phyloP scores from a whole-genome alignment of 2,888 invertebrate genomes.

The Cerceris rybyensis region DNA sequence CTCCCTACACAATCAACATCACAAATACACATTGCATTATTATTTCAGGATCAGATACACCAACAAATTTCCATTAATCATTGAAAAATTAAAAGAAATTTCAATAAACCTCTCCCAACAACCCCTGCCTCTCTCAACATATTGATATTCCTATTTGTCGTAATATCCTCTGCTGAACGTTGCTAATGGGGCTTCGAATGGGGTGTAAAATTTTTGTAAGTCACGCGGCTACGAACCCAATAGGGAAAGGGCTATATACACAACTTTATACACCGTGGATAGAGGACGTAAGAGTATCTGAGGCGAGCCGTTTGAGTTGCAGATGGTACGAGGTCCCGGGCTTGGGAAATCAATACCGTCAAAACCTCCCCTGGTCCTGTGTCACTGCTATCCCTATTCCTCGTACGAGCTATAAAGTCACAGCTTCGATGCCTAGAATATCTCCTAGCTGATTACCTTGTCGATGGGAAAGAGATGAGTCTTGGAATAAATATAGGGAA shows the following conservation, averaged over 20 bases:
- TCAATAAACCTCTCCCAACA: no score
- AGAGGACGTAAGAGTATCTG: conserved; percentile 50
- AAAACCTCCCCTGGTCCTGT: conserved; percentile 72
- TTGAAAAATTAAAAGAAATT: no score
- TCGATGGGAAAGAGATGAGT: background rate
- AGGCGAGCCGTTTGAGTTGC: conserved; percentile 70
- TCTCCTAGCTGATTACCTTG: background rate
- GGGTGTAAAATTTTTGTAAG: conserved; percentile 7
- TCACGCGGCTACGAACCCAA: background rate
- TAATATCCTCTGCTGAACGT: background rate
- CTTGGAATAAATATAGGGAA: background rate
- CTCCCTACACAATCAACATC: no score
- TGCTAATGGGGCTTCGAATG: background rate
- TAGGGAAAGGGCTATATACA: background rate
- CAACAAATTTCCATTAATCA: no score
- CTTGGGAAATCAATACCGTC: conserved; percentile 78
- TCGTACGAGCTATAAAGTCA: conserved; percentile 43
- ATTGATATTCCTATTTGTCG: no score
- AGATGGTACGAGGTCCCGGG: conserved; percentile 75
- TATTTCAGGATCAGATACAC: no score
- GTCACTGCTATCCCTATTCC: conserved; percentile 58
- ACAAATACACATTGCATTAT: no score
- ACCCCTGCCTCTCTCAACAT: no score
- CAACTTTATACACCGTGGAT: conserved; percentile 33
- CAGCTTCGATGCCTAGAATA: conserved; percentile 3